Percentiles rank a stretch among this genome's conserved stretches.
Conservation (phyloP, 2,888 invertebrate genomes). For the Parnassius smintheus region DNA sequence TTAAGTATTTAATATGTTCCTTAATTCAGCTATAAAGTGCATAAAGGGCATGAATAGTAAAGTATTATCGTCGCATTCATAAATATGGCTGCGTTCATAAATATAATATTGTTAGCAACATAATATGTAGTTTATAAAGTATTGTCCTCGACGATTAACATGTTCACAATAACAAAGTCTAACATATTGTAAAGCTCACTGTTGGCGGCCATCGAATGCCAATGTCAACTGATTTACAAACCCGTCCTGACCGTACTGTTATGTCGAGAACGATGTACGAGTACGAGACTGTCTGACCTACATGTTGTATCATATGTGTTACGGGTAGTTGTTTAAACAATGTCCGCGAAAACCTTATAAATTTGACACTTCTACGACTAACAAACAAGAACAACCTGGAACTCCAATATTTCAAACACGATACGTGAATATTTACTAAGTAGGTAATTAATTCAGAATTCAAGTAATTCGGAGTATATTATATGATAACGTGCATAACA, state of each 20-base stretch:
- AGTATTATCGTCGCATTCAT: too few relatives aligned
- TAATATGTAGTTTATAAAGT: too few relatives aligned
- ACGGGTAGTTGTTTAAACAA: constrained; percentile 24
- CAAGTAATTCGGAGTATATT: not conserved
- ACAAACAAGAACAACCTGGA: not conserved
- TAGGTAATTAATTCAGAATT: constrained; percentile 8
- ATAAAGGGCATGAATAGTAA: too few relatives aligned
- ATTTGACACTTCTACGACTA: constrained; percentile 1
- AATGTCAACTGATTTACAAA: constrained; percentile 74
- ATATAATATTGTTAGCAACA: too few relatives aligned
- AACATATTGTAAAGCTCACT: constrained; percentile 26
- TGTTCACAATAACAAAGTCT: constrained; percentile 6
- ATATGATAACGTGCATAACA: constrained; percentile 6
- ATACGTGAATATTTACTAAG: not conserved
- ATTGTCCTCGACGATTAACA: constrained; percentile 1
- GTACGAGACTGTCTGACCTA: constrained; percentile 53
- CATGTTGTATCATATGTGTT: constrained; percentile 45
- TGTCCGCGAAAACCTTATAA: constrained; percentile 17
- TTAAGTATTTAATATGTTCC: too few relatives aligned
- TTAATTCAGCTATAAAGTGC: too few relatives aligned
- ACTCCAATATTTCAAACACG: not conserved
- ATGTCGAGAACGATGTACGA: constrained; percentile 40
- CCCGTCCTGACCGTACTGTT: constrained; percentile 59
- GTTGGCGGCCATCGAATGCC: constrained; percentile 54
- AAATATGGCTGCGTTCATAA: too few relatives aligned